phyloP scores from a whole-genome alignment of 2,113 vertebrate genomes.

The Aix galericulata region DNA sequence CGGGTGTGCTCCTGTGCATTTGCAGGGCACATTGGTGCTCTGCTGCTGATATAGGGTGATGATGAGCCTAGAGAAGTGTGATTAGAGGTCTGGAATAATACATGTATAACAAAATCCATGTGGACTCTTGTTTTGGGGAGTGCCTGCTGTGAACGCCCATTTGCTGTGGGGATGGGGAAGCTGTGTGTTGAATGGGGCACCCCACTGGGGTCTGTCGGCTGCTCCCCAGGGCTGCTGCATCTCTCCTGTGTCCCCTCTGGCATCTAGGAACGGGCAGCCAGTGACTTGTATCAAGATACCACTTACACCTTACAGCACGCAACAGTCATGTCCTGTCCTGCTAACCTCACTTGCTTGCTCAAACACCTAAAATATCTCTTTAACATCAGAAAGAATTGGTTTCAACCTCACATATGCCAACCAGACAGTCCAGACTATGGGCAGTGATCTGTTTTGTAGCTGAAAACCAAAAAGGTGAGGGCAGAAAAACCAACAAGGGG shows the following conservation, averaged over 20 bases:
- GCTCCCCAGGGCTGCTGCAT: background rate
- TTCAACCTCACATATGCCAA: background rate
- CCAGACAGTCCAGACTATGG: background rate
- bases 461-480: background rate
- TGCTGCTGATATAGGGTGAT: background rate
- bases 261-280: background rate
- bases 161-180: background rate
- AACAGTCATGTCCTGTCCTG: background rate
- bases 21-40: background rate
- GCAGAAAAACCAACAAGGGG: background rate
- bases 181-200: background rate
- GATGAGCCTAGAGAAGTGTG: background rate
- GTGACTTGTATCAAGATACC: rapidly evolving
- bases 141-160: rapidly evolving
- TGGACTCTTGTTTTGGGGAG: background rate
- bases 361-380: background rate
- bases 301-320: background rate
- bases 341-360: background rate
- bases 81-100: background rate
- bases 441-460: background rate
- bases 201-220: background rate
- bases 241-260: background rate
- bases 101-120: rapidly evolving
- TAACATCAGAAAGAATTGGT: background rate
- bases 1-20: rapidly evolving